These are phyloP conservation scores for Hippocampus comes DNA, from an alignment of 2,113 vertebrate species.

Conservation along the genomic window DNA sequence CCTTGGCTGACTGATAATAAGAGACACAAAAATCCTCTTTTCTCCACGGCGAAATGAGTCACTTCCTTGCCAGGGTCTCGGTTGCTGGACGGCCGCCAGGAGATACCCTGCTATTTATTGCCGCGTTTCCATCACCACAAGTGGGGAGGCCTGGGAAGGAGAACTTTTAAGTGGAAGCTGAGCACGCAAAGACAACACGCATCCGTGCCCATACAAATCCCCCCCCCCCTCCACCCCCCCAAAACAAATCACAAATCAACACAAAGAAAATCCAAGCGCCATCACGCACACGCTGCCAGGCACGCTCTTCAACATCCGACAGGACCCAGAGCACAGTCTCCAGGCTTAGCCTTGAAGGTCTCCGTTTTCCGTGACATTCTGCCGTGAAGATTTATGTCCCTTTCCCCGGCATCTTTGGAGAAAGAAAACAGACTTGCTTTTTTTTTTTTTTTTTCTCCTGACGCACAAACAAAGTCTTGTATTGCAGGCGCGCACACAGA, in stretches of 20 bases:
- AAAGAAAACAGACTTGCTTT: conserved; percentile 43
- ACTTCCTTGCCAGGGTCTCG: conserved; percentile 73
- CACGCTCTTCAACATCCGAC: conserved; percentile 71
- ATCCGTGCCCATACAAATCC: conserved; percentile 30
- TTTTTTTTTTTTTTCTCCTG: conserved; percentile 26
- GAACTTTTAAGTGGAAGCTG: conserved; percentile 47
- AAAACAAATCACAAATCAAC: conserved; percentile 19
- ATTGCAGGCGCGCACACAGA: conserved; percentile 35
- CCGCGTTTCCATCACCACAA: conserved; percentile 72
- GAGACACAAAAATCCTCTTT: conserved; percentile 76
- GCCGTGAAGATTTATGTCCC: conserved; percentile 64
- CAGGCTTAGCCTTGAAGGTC: conserved; percentile 55
- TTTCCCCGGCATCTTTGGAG: conserved; percentile 51
- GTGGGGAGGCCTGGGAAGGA: conserved; percentile 65
- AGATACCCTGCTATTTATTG: conserved; percentile 80
- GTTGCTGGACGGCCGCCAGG: conserved; percentile 71
- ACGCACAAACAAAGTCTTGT: conserved; percentile 48
- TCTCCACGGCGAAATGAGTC: conserved; percentile 75
- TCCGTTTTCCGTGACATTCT: conserved; percentile 64
- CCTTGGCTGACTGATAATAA: conserved; percentile 84
- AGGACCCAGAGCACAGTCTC: conserved; percentile 65
- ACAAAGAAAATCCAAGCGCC: conserved; percentile 33
- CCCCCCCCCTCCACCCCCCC: not conserved
- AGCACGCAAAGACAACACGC: conserved; percentile 25
- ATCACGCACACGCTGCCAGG: conserved; percentile 43